phyloP scores from a whole-genome alignment of 2,888 invertebrate genomes.

The Drosophila anomalipes region DNA sequence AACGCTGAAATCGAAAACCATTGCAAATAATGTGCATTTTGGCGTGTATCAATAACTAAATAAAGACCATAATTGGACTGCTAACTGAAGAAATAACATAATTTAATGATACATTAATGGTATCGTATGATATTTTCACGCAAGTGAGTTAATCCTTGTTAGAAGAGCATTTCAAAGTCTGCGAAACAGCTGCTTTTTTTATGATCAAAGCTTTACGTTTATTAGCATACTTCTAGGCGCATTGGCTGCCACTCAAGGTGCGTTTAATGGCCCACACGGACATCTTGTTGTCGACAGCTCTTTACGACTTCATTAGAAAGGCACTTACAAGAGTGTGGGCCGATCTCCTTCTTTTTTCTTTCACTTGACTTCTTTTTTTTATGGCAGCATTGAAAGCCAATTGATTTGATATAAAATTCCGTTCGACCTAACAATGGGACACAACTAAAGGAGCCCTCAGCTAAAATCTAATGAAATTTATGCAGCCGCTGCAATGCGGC shows the following conservation, averaged over 20 bases:
- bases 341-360: background rate
- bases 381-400: slow-evolving; percentile 62
- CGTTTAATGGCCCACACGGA: slow-evolving; percentile 53
- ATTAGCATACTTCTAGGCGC: slow-evolving; percentile 74
- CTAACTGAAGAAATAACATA: slow-evolving; percentile 16
- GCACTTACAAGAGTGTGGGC: slow-evolving; percentile 58
- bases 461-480: slow-evolving; percentile 79
- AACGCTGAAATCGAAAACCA: slow-evolving; percentile 30
- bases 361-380: slow-evolving; percentile 18
- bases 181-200: slow-evolving; percentile 44
- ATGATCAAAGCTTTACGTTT: slow-evolving; percentile 72
- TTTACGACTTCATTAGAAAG: slow-evolving; percentile 75
- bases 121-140: background rate
- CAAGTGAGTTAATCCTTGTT: background rate
- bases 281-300: slow-evolving; percentile 69
- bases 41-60: slow-evolving; percentile 21
- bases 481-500: slow-evolving; percentile 77
- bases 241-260: slow-evolving; percentile 55
- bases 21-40: slow-evolving; percentile 39
- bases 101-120: slow-evolving; percentile 37
- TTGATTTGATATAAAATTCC: slow-evolving; percentile 69
- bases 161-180: slow-evolving; percentile 36
- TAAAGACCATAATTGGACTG: slow-evolving; percentile 27
- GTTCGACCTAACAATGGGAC: slow-evolving; percentile 44
- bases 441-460: slow-evolving; percentile 46